A percentile compares a stretch with the other conserved stretches of the same genome.
Conservation (phyloP, 2,888 invertebrate genomes). For the Caenorhabditis becei region DNA sequence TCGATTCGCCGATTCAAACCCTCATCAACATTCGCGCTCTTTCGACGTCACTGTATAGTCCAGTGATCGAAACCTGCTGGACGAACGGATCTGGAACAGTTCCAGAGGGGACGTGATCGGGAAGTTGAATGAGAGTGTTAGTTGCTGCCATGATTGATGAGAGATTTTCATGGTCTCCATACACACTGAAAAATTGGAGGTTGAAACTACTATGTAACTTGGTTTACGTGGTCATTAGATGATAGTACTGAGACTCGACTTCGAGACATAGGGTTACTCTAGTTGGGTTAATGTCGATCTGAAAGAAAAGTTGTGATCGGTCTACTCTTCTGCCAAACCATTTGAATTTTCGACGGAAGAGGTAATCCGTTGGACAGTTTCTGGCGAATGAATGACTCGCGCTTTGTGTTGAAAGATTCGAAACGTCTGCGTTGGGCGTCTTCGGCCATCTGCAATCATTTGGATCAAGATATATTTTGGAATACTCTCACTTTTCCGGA, state of each 20-base stretch:
- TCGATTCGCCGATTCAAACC: not conserved
- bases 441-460: constrained; percentile 41
- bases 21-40: constrained; percentile 47
- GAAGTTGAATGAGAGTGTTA: constrained; percentile 62
- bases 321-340: constrained; percentile 12
- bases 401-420: constrained; percentile 37
- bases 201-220: not conserved
- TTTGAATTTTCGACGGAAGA: constrained; percentile 42
- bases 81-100: constrained; percentile 19
- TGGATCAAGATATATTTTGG: not conserved
- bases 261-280: constrained; percentile 60
- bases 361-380: constrained; percentile 6
- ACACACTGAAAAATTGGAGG: constrained; percentile 13
- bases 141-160: constrained; percentile 54
- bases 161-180: constrained; percentile 46
- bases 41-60: constrained; percentile 52
- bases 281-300: constrained; percentile 62
- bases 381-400: constrained; percentile 38
- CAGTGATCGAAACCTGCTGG: constrained; percentile 55
- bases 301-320: constrained; percentile 2
- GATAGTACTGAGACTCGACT: constrained; percentile 49
- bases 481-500: constrained; percentile 37
- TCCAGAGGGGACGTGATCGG: constrained; percentile 20
- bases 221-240: constrained; percentile 43
- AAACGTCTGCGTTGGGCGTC: constrained; percentile 33